Conservation (phyloP, 2,888 invertebrate genomes). For the Callyntrura guangdongensis region DNA sequence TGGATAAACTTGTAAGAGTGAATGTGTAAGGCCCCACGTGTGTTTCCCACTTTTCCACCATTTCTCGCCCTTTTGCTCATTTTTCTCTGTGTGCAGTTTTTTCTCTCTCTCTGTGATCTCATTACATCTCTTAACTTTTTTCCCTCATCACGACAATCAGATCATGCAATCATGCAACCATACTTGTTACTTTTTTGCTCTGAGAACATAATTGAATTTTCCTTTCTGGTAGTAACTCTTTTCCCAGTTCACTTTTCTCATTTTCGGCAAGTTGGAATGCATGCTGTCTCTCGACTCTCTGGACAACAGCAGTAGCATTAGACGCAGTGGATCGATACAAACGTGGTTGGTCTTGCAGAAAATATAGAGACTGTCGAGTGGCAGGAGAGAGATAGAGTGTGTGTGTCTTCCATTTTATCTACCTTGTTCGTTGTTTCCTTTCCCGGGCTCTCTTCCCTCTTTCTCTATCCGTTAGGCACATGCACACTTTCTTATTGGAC, state of each 20-base stretch:
- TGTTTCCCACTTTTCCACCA: no score
- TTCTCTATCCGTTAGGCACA: background rate
- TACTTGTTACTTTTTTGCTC: background rate
- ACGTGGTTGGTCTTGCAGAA: background rate
- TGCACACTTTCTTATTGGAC: background rate
- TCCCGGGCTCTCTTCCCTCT: background rate
- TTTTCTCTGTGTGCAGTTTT: background rate
- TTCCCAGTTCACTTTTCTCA: background rate
- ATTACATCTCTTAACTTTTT: no score
- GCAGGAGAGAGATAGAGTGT: no score
- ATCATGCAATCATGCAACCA: no score
- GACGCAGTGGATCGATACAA: background rate
- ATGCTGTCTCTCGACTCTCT: no score
- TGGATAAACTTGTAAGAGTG: background rate
- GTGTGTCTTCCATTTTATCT: background rate
- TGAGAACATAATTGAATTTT: background rate
- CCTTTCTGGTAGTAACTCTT: background rate
- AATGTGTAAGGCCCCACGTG: background rate
- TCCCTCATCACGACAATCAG: no score
- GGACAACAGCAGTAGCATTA: no score
- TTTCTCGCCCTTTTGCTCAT: no score
- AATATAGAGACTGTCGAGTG: no score
- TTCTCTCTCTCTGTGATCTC: background rate
- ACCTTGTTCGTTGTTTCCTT: background rate
- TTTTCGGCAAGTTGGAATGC: no score